Base-by-base conservation (phyloP, 2,797 vertebrate species). In the Lithobates sylvaticus region DNA sequence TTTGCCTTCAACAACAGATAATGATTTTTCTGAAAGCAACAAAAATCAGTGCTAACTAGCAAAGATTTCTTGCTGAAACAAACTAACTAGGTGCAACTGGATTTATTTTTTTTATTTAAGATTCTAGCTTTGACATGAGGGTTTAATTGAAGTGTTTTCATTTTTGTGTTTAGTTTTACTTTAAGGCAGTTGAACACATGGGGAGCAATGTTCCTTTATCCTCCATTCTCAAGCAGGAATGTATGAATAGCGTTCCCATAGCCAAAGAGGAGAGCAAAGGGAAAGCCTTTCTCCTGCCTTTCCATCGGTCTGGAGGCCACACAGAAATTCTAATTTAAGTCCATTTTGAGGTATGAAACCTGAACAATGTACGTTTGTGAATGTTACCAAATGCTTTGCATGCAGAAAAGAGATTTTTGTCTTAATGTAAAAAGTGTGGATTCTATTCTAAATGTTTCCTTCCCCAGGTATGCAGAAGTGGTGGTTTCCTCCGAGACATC, bases 401-500 rank as follows among this genome's bases (percentile, higher is more conserved):
- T 23, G 18, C 54, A 71, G 29, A 65, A 23, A 65, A n/a, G n/a
- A n/a, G 69, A 61, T 7, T 27, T 0, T 73, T 10, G n/a, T 39
- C 2, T 65, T 65, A 23, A 8, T 26, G 61, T 65, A 26, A n/a
- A 64, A 23, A 27, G 10, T 78, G 34, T 54, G 1, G 13, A 18
- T 54, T 16, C 50, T 18, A 18, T 18, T 18, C 4, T 18, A 4
- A 54, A 54, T 18, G 13, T 39, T 78, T 64, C 42, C 16, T 21
- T 3, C 58, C 0, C 0, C 0, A 99, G 97, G 78, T 99, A 95
- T 3, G 98, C 97, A n/a, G 96, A 99, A 91, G 92, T 99, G 88
- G 94, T 96, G 83, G 96, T 99, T 2, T 95, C 95, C 87, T 96
- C 97, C 1, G 95, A 98, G 65, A 94, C 95, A 83, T 98, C 97